Percentiles rank a stretch among this genome's conserved stretches.
phyloP scores from a whole-genome alignment of 1,140 invertebrate species.

The Tenebrio molitor region DNA sequence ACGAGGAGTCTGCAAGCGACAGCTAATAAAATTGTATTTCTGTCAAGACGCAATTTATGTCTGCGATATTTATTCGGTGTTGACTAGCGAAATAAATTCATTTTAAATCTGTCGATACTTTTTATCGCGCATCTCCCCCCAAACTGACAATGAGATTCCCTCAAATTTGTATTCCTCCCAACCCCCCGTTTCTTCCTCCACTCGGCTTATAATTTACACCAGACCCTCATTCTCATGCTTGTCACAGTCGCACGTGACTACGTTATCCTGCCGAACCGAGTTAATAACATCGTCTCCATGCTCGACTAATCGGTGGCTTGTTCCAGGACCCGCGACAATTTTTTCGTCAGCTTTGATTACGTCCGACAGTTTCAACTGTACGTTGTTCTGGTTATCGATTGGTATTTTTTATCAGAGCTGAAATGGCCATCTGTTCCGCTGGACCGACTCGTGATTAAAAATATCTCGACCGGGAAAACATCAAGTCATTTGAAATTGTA shows the following conservation, averaged over 20 bases:
- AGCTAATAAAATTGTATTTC: slow-evolving; percentile 1
- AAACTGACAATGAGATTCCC: too few species aligned
- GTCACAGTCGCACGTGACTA: slow-evolving; percentile 7
- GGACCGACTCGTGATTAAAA: too few species aligned
- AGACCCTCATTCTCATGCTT: background rate
- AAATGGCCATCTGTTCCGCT: too few species aligned
- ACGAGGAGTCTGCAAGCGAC: background rate
- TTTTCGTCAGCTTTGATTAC: too few species aligned
- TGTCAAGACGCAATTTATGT: background rate
- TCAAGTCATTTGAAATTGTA: too few species aligned
- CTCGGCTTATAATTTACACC: background rate
- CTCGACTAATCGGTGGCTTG: too few species aligned
- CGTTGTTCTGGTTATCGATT: too few species aligned
- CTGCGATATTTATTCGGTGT: too few species aligned
- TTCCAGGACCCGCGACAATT: too few species aligned
- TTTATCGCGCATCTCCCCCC: background rate
- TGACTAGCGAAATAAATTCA: background rate
- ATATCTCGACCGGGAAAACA: too few species aligned
- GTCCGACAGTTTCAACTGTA: slow-evolving; percentile 14
- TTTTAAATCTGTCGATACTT: slow-evolving; percentile 16
- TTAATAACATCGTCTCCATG: background rate
- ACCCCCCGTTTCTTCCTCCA: too few species aligned
- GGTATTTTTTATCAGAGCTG: too few species aligned
- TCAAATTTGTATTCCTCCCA: slow-evolving; percentile 6
- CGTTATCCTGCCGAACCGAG: background rate